Conservation (phyloP, 2,113 vertebrate species). For the Urocolius indicus region DNA sequence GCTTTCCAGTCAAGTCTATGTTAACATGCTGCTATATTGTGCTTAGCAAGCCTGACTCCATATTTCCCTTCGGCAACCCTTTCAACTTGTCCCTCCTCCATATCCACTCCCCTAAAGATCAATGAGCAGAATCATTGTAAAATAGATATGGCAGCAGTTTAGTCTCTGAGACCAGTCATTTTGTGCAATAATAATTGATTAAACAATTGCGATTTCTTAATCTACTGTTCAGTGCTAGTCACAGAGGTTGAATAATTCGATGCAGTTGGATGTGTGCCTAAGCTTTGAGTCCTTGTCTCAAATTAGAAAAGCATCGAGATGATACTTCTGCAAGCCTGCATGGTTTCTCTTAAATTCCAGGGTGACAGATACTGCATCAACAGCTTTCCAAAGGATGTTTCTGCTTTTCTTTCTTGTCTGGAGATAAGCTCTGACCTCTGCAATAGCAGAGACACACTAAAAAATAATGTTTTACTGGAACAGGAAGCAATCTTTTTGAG, state of each 20-base stretch:
- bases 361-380: not conserved
- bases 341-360: not conserved
- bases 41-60: not conserved
- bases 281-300: not conserved
- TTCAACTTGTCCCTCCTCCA: not conserved
- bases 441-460: not conserved
- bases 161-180: not conserved
- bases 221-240: not conserved
- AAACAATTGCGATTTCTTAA: not conserved
- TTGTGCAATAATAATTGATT: not conserved
- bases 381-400: not conserved
- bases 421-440: not conserved
- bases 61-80: fast-evolving
- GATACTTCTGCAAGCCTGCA: not conserved
- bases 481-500: not conserved
- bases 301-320: not conserved
- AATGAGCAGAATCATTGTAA: not conserved
- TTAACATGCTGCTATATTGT: not conserved
- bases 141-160: not conserved
- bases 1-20: not conserved
- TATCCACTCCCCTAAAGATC: fast-evolving
- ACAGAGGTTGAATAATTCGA: not conserved
- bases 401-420: not conserved
- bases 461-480: not conserved
- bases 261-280: not conserved